Conservation (phyloP, 2,797 vertebrate species). For the Pelodytes ibericus region DNA sequence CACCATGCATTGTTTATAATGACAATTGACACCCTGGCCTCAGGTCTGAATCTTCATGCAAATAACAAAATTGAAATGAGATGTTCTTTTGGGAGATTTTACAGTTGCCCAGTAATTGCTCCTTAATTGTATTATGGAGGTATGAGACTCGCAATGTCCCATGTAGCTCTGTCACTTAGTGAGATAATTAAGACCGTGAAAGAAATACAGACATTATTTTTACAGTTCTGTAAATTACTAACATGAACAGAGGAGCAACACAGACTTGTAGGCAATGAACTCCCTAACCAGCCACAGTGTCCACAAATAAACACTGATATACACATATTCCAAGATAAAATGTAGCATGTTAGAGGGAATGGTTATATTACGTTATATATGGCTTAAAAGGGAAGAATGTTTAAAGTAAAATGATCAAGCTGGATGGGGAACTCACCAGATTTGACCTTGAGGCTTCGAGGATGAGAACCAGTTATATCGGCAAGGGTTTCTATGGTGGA, state of each 20-base stretch:
- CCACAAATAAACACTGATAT: no score
- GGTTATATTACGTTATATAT: no score
- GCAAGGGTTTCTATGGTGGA: no score
- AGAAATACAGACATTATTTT: slow-evolving; percentile 29
- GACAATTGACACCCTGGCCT: slow-evolving; percentile 26
- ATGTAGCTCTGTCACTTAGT: slow-evolving; percentile 16
- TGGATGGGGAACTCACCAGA: no score
- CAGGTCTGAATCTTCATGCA: not conserved
- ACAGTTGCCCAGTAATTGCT: slow-evolving; percentile 39
- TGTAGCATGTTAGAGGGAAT: no score
- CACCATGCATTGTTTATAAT: slow-evolving; percentile 15
- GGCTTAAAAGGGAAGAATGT: no score
- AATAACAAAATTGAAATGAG: not conserved
- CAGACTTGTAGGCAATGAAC: no score
- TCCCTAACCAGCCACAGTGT: no score
- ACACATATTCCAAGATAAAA: no score
- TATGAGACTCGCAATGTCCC: slow-evolving; percentile 12
- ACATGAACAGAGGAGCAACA: not conserved
- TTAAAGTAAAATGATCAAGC: no score
- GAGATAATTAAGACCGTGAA: slow-evolving; percentile 20
- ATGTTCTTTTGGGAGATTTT: slow-evolving; percentile 44
- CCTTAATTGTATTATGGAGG: slow-evolving; percentile 38
- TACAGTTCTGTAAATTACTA: not conserved
- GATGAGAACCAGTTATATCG: no score
- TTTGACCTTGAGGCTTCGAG: no score